Conservation (phyloP, 2,888 invertebrate genomes). For the Dusona sp. region DNA sequence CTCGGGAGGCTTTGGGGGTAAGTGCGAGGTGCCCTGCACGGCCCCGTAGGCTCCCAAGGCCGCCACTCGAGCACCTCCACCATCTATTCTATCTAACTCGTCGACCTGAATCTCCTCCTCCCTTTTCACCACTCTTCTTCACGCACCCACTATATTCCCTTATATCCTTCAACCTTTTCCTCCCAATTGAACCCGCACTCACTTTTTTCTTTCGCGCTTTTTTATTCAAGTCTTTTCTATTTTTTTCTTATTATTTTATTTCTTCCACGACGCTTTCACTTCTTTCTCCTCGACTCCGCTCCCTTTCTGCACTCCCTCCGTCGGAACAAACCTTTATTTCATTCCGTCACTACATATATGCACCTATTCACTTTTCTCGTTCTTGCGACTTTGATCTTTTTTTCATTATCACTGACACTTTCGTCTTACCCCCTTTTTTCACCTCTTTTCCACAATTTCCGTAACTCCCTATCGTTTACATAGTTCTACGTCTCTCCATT, state of each 20-base stretch:
- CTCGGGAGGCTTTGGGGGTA: slow-evolving; percentile 75
- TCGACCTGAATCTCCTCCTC: slow-evolving; percentile 58
- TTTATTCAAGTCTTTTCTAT: slow-evolving; percentile 12
- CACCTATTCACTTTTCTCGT: slow-evolving; percentile 58
- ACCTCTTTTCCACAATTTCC: background rate
- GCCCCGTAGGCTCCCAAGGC: slow-evolving; percentile 83
- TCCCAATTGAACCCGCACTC: slow-evolving; percentile 20
- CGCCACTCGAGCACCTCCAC: slow-evolving; percentile 81
- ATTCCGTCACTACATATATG: slow-evolving; percentile 30
- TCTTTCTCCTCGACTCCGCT: slow-evolving; percentile 28
- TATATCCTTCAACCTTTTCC: slow-evolving; percentile 34
- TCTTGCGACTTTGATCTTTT: slow-evolving; percentile 26
- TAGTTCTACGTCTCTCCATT: slow-evolving; percentile 37
- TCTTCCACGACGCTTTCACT: slow-evolving; percentile 16
- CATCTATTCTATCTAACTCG: slow-evolving; percentile 80
- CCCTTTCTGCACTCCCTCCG: slow-evolving; percentile 36
- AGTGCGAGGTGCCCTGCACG: slow-evolving; percentile 82
- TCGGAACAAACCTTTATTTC: slow-evolving; percentile 27
- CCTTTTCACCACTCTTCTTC: slow-evolving; percentile 41
- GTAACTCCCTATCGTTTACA: background rate
- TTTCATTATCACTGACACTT: slow-evolving; percentile 47
- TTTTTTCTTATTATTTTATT: slow-evolving; percentile 35
- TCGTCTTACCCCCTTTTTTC: background rate
- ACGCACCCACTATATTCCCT: slow-evolving; percentile 36
- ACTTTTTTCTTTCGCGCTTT: slow-evolving; percentile 39